Base-by-base conservation (phyloP, 2,888 invertebrate species). In the Lacanobia wlatinum region DNA sequence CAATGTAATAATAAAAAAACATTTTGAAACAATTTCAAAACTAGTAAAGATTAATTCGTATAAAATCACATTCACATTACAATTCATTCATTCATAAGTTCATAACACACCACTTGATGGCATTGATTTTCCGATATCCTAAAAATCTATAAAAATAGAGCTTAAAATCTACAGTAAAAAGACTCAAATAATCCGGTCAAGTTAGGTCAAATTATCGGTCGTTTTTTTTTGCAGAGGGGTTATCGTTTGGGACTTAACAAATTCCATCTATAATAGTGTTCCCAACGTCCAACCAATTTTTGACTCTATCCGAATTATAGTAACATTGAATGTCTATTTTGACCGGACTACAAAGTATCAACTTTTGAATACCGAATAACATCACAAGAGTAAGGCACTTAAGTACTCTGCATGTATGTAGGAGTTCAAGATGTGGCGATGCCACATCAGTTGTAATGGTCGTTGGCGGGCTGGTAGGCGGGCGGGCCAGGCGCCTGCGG, bases 401-500 rank as follows among this genome's bases (percentile, higher is more conserved):
- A 67, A 74, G 78, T 73, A 71, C 63, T 60, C 55, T 72, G 73
- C 28, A 60, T 38, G 48, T 59, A 55, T 63, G 48, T 52, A 50
- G 58, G 52, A 59, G 21, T 55, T 34, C 59, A 60, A 2, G 53
- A 63, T 23, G 23, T 70, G 64, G 67, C 28, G 71, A 55, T 60
- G 69, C 55, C 60, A 73, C 69, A 68, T 85, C 76, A 91, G 75
- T 92, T 91, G 80, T 94, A 94, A 23, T 89, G 85, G 79, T 95
- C 95, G 73, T 88, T 91, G 18, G 87, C 74, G 9, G 93, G 90
- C 74, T 94, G 95, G 83, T 96, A 96, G 2, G 95, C 96, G 55
- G 96, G 96, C 59, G 96, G 96, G 80, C 96, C 96, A 55, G 96
- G 80, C 63, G 96, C 94, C 78, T 95, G 96, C 64, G 95, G 95